Evolutionary conservation across 2,888 invertebrate genomes (phyloP).

Genomic region (Fragum fragum): DNA sequence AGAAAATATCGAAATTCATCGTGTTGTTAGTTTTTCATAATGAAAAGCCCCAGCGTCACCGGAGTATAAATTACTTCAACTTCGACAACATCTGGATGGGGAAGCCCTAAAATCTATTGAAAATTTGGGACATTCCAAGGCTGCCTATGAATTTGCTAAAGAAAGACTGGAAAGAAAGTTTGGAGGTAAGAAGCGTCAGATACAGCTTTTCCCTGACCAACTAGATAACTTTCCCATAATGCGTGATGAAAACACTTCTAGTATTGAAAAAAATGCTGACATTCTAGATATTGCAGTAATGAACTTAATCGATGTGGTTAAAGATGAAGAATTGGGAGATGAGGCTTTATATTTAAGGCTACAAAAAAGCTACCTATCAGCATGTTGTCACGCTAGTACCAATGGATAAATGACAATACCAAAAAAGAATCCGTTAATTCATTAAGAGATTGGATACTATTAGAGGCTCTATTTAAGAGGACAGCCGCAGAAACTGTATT

Average conservation of each 20-base stretch:
- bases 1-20: too few relatives aligned
- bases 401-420: slow-evolving; percentile 26
- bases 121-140: not conserved
- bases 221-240: not conserved
- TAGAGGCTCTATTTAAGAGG: slow-evolving; percentile 37
- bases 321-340: not conserved
- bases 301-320: not conserved
- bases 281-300: slow-evolving; percentile 13
- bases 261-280: not conserved
- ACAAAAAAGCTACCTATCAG: slow-evolving; percentile 24
- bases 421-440: slow-evolving; percentile 14
- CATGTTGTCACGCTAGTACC: slow-evolving; percentile 32
- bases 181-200: not conserved
- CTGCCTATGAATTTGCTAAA: not conserved
- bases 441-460: slow-evolving; percentile 2
- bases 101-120: not conserved
- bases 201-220: not conserved
- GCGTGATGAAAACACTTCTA: not conserved
- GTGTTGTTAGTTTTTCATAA: too few relatives aligned
- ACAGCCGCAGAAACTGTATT: slow-evolving; percentile 19
- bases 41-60: not conserved
- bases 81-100: not conserved
- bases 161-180: not conserved
- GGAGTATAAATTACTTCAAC: not conserved
- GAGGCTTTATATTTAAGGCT: not conserved